Evolutionary conservation across 2,797 vertebrate species (phyloP), one percentile per base, ranked within the genome.

Genomic region (Diplodus sargus): DNA sequence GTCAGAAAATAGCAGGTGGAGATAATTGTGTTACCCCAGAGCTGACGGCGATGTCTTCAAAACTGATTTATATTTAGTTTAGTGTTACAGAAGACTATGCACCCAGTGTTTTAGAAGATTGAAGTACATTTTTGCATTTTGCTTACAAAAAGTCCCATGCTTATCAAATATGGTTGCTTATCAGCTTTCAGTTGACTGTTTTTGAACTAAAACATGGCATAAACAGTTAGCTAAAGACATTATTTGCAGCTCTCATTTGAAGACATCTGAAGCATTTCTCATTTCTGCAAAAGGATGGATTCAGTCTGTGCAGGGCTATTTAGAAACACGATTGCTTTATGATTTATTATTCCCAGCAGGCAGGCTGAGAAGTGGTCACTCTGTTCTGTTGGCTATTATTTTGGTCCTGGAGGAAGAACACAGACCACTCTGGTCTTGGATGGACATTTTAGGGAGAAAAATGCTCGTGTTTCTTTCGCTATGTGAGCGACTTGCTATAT

Each of bases 361-460:
- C 3, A 22, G 10, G 49, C 30, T 59, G 28, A 59, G 85, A 84
- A 68, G 53, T 56, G 61, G 42, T 70, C 76, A 54, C 76, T 84
- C 39, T 79, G 74, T 62, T 57, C 63, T 82, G 54, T 52, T 67
- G 51, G 17, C 13, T 59, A 49, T 88, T 81, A 90, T 86, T 92
- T 87, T 87, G 79, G 80, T 83, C 78, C 68, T 20, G 23, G 22
- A 78, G 79, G 74, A 87, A 45, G 81, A 87, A 87, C 69, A 77
- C 75, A 52, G 61, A 34, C 20, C 0, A 23, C 25, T 76, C 49
- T 70, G 49, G 67, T 23, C 28, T 45, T 30, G 20, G 39, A 78
- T 74, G 86, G 84, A 93, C 92, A 92, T 93, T 93, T 94, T 87
- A 89, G 92, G 90, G 49, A 91, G 89, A 93, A 94, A 88, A 91